Conservation (phyloP, 1,140 invertebrate genomes). For the Drosophila erecta region DNA sequence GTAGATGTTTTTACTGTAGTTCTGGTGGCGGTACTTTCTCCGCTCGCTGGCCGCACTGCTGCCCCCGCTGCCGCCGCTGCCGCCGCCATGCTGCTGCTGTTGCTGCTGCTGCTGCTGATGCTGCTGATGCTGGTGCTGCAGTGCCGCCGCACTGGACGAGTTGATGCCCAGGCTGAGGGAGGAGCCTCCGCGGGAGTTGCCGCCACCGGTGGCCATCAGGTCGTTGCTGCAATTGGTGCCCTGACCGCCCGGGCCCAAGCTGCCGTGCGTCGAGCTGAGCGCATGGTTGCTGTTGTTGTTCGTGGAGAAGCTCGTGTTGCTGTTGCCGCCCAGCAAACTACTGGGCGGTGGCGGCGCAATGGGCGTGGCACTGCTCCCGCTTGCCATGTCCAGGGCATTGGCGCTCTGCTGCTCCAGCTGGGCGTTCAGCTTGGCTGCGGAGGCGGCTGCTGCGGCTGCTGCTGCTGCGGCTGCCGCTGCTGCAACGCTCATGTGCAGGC, state of each 20-base stretch:
- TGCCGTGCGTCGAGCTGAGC: conserved; percentile 42
- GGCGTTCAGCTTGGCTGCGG: conserved; percentile 62
- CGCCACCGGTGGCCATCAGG: conserved; percentile 11
- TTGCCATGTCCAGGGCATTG: conserved; percentile 59
- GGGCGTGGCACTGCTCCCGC: conserved; percentile 9
- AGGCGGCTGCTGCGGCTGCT: conserved; percentile 64
- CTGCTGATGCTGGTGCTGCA: conserved; percentile 33
- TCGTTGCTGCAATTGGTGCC: conserved; percentile 32
- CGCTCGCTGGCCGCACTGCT: conserved; percentile 68
- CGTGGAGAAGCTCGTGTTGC: conserved; percentile 72
- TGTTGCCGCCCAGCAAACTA: conserved; percentile 60
- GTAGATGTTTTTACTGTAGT: conserved; percentile 84
- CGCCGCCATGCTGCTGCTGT: conserved; percentile 25
- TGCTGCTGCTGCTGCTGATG: conserved; percentile 32
- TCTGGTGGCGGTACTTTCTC: conserved; percentile 82
- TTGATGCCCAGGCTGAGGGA: conserved; percentile 1
- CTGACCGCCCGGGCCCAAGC: conserved; percentile 22
- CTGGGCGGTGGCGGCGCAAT: conserved; percentile 18
- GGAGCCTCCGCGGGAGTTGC: conserved; percentile 9
- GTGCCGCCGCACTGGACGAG: background rate
- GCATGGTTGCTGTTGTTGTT: conserved; percentile 73
- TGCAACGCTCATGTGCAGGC: conserved; percentile 63
- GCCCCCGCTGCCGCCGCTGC: conserved; percentile 8
- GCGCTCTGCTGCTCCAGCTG: conserved; percentile 65
- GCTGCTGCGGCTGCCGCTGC: conserved; percentile 58